Base-by-base conservation (phyloP, 35 echinoderm and acorn worm genomes). In the Patiria miniata region DNA sequence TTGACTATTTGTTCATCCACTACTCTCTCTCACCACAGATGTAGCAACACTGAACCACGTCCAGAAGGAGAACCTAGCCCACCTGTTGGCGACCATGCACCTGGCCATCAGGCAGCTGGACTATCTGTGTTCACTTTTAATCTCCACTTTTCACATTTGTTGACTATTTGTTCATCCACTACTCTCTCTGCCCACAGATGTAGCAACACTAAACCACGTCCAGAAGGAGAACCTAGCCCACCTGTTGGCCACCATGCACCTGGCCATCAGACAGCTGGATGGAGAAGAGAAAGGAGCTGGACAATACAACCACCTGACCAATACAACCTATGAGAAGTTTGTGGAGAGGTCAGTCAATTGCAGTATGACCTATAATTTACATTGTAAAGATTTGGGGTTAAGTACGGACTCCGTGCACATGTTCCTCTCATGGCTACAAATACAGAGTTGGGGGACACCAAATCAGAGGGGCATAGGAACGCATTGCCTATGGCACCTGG, bases 201-300 rank as follows among this genome's bases (percentile, higher is more conserved):
- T 89, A 39, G 59, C 86, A 34, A 83, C 83, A 0, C n/a, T 95
- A 32, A 95, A 83, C 44, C 40, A 56, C 83, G 92, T 95, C 16
- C 96, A 99, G 83, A 79, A 87, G 23, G 96, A 99, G 84, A 99
- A 99, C 83, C 90, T 99, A 12, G 96, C 96, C n/a, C 96, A 99
- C 50, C 77, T 99, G 23, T 55, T 99, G 40, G 96, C 96, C 9
- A 92, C 96, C 77, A 99, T 99, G 89, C 96, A 99, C 40, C 78
- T 99, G 21, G 87, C 96, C 42, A 94, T 95, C 57, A 83, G 95
- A 61, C 95, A 98, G 69, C 83, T 98, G 21, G 95, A 98, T 79
- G 95, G 95, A 2, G 84, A 88, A 78, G 95, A 98, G 82, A 81
- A 47, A 30, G 89, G 86, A n/a, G 83, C 92, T 58, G 95, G 95